Percentiles rank a stretch among this genome's conserved stretches.
Evolutionary conservation across 2,113 vertebrate species (phyloP).

Genomic region (Prietella phreatophila): DNA sequence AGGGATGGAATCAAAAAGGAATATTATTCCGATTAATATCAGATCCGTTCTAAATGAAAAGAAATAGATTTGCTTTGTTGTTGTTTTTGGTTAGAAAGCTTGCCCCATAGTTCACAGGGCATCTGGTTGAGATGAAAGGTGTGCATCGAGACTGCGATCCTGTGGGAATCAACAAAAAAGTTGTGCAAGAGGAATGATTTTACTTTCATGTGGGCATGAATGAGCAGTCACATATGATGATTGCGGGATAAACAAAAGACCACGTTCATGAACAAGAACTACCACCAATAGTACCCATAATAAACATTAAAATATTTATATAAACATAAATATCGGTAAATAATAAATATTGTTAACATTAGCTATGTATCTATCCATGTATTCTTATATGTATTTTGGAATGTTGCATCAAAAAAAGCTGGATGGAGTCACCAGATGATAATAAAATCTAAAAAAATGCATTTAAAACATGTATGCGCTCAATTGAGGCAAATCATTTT

Average conservation of each 20-base stretch:
- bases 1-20: background rate
- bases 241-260: constrained; percentile 1
- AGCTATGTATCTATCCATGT: too few relatives aligned
- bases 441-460: too few relatives aligned
- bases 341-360: background rate
- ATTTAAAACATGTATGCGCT: too few relatives aligned
- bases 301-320: too few relatives aligned
- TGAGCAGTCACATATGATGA: background rate
- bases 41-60: background rate
- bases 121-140: background rate
- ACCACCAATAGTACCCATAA: background rate
- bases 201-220: background rate
- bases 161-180: background rate
- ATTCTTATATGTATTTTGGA: too few relatives aligned
- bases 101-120: background rate
- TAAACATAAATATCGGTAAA: too few relatives aligned
- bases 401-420: too few relatives aligned
- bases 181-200: background rate
- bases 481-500: too few relatives aligned
- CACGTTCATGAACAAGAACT: background rate
- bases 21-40: background rate
- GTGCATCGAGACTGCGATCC: background rate
- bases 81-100: background rate
- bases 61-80: background rate
- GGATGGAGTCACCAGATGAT: too few relatives aligned